These are phyloP conservation scores for Silvanus unidentatus DNA, from an alignment of 2,888 invertebrate genomes.

Conservation along the genomic window DNA sequence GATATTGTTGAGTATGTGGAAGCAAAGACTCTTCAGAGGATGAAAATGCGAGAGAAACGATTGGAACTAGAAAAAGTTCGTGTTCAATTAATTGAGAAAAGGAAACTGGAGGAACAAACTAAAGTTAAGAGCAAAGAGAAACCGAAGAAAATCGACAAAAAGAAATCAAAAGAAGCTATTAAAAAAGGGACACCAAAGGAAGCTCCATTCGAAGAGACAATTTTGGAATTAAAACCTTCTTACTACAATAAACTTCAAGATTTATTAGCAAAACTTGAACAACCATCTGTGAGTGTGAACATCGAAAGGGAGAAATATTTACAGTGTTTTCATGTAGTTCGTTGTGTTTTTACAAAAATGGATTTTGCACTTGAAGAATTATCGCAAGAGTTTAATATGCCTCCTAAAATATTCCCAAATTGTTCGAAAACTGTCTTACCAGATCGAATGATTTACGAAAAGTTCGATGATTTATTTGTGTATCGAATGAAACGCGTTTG, in stretches of 20 bases:
- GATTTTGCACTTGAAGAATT: conserved; percentile 12
- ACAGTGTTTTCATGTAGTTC: conserved; percentile 17
- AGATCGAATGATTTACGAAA: conserved; percentile 22
- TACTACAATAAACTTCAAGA: conserved; percentile 18
- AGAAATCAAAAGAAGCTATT: no score
- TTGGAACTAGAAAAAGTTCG: conserved; percentile 1
- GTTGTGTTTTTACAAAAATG: conserved; percentile 20
- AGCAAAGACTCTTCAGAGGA: not conserved
- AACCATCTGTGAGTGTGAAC: conserved; percentile 22
- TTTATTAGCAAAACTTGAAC: conserved; percentile 21
- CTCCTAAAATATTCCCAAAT: conserved; percentile 5
- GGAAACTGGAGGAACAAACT: no score
- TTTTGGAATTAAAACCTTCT: conserved; percentile 8
- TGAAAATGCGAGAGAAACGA: conserved; percentile 6
- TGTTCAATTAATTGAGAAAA: conserved; percentile 10
- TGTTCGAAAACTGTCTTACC: conserved; percentile 10
- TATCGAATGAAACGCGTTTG: conserved; percentile 16
- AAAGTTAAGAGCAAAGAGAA: no score
- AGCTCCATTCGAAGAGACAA: not conserved
- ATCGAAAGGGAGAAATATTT: conserved; percentile 22
- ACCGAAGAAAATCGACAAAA: not conserved
- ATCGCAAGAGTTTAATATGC: not conserved
- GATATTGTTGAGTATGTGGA: conserved; percentile 21
- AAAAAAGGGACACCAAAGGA: not conserved
- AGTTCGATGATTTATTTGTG: conserved; percentile 21